These are phyloP conservation scores for Lordiphosa andalusiaca DNA, from an alignment of 2,888 invertebrate genomes.

Conservation along the genomic window DNA sequence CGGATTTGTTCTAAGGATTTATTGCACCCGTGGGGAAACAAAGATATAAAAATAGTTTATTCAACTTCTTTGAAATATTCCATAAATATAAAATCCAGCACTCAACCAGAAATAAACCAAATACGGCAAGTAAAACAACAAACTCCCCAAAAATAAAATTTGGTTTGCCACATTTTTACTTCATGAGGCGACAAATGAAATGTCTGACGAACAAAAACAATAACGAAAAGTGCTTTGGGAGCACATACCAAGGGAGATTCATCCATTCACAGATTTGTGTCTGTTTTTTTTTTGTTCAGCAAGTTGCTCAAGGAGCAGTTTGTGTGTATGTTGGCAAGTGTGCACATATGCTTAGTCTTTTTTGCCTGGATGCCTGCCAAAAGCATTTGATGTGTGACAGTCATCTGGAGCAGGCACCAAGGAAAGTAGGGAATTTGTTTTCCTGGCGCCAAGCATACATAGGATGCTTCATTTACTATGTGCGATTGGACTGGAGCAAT, in stretches of 20 bases:
- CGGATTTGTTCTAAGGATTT: background rate
- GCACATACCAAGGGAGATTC: slow-evolving; percentile 14
- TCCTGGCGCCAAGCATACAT: slow-evolving; percentile 13
- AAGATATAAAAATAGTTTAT: slow-evolving; percentile 2
- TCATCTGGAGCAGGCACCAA: slow-evolving; percentile 6
- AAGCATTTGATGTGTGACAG: slow-evolving; percentile 37
- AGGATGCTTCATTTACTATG: slow-evolving; percentile 13
- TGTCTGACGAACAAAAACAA: slow-evolving; percentile 49
- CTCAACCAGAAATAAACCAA: slow-evolving; percentile 45
- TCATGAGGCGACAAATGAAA: slow-evolving; percentile 27
- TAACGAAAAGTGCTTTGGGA: slow-evolving; percentile 52
- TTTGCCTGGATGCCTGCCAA: slow-evolving; percentile 40
- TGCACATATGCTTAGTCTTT: slow-evolving; percentile 20
- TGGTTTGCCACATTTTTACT: slow-evolving; percentile 16
- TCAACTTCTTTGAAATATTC: slow-evolving; percentile 10
- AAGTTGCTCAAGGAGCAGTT: slow-evolving; percentile 4
- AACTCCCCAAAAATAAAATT: slow-evolving; percentile 22
- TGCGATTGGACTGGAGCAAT: slow-evolving; percentile 35
- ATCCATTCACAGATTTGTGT: slow-evolving; percentile 20
- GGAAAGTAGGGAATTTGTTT: slow-evolving; percentile 2
- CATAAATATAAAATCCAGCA: slow-evolving; percentile 35
- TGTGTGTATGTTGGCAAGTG: background rate
- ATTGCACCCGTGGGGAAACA: background rate
- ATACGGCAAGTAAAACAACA: slow-evolving; percentile 15
- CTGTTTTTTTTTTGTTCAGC: background rate